A percentile compares a stretch with the other conserved stretches of the same genome.
Evolutionary conservation across 2,113 vertebrate species (phyloP).

Genomic region (Heterochromis multidens): DNA sequence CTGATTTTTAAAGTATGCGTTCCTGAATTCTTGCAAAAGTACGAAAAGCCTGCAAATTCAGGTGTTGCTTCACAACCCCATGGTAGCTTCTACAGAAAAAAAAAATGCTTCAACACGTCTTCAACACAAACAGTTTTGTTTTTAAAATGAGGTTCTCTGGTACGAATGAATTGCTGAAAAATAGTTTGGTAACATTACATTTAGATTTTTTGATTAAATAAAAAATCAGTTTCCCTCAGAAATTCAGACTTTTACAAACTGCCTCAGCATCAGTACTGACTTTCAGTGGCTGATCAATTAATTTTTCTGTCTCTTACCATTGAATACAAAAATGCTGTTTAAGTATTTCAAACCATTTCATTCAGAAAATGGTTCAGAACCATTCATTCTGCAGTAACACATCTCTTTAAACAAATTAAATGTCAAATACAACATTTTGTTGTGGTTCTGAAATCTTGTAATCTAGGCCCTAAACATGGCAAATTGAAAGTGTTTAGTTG

Average conservation of each 20-base stretch:
- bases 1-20: rapidly evolving
- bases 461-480: neutral
- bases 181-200: too few relatives aligned
- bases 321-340: neutral
- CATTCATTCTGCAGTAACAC: neutral
- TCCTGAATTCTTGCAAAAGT: neutral
- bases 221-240: neutral
- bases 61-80: neutral
- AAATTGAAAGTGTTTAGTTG: neutral
- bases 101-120: neutral
- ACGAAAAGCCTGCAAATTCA: too few relatives aligned
- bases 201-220: too few relatives aligned
- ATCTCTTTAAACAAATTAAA: neutral
- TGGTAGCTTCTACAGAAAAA: neutral
- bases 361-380: too few relatives aligned
- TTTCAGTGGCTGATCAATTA: neutral
- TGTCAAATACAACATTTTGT: neutral
- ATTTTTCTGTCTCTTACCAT: neutral
- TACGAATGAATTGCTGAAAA: too few relatives aligned
- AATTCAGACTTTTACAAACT: neutral
- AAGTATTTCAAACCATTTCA: neutral
- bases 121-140: neutral
- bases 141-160: neutral
- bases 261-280: neutral
- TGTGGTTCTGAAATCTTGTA: neutral